Conservation (phyloP, 2,888 invertebrate genomes). For the Anthrax anthrax region DNA sequence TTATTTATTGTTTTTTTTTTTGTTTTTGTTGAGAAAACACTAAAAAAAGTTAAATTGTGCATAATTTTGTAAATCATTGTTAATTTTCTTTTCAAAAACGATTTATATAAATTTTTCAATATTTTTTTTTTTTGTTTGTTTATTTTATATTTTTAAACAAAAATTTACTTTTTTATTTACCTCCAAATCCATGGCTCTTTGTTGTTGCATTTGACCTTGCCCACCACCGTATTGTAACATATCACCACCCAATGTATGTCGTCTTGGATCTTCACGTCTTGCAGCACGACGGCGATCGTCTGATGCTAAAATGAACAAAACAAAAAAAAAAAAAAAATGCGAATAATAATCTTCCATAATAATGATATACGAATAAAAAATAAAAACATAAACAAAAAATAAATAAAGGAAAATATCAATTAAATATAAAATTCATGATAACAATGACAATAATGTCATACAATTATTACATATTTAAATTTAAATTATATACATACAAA, state of each 20-base stretch:
- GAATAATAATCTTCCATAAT: neutral
- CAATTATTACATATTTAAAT: no score
- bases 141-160: no score
- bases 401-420: neutral
- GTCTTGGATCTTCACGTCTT: slow-evolving; percentile 63
- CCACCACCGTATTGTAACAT: slow-evolving; percentile 43
- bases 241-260: slow-evolving; percentile 69
- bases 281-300: slow-evolving; percentile 32
- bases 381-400: neutral
- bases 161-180: slow-evolving; percentile 32
- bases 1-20: no score
- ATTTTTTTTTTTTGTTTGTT: no score
- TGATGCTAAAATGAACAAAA: slow-evolving; percentile 16
- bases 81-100: no score
- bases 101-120: no score
- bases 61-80: no score
- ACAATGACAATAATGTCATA: no score
- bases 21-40: no score
- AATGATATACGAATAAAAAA: neutral
- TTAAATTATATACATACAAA: no score
- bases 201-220: slow-evolving; percentile 29
- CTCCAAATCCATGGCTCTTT: slow-evolving; percentile 63
- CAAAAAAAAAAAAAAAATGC: neutral
- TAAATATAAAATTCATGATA: no score
- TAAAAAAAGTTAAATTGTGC: no score